Conservation (phyloP, 2,113 vertebrate species). For the Fregetta grallaria region DNA sequence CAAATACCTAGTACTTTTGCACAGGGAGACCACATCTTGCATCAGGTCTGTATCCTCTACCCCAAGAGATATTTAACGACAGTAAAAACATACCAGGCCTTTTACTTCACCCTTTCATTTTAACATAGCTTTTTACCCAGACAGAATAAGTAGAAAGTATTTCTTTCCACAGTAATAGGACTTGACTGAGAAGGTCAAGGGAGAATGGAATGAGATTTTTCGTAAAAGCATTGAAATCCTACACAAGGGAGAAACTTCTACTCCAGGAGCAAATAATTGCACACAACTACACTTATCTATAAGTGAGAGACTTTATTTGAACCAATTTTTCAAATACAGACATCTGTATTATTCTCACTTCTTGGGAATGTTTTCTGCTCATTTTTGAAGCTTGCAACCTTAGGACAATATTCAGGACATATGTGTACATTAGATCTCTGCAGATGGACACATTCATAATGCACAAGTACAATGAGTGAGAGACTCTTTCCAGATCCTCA, state of each 20-base stretch:
- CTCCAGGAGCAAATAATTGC: constrained; percentile 46
- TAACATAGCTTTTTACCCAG: background rate
- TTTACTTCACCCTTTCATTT: background rate
- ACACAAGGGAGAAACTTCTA: background rate
- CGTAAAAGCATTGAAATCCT: background rate
- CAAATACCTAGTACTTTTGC: background rate
- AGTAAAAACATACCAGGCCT: background rate
- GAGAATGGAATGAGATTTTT: background rate
- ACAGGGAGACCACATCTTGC: background rate
- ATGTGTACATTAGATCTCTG: constrained; percentile 70
- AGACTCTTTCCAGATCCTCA: constrained; percentile 68
- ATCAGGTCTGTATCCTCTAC: background rate
- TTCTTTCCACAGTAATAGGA: background rate
- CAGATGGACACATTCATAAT: constrained; percentile 70
- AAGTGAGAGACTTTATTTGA: constrained; percentile 69
- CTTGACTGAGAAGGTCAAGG: background rate
- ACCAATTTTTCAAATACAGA: constrained; percentile 68
- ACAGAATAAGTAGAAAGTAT: background rate
- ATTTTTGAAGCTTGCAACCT: constrained; percentile 69
- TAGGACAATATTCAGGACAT: constrained; percentile 69
- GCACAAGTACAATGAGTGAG: constrained; percentile 69
- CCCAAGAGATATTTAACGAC: background rate
- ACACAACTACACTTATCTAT: background rate
- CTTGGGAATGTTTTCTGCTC: constrained; percentile 62
- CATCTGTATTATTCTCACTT: constrained; percentile 68